Percentiles rank a stretch among this genome's conserved stretches.
Conservation (phyloP, 2,797 vertebrate species). For the Pseudopleuronectes americanus region DNA sequence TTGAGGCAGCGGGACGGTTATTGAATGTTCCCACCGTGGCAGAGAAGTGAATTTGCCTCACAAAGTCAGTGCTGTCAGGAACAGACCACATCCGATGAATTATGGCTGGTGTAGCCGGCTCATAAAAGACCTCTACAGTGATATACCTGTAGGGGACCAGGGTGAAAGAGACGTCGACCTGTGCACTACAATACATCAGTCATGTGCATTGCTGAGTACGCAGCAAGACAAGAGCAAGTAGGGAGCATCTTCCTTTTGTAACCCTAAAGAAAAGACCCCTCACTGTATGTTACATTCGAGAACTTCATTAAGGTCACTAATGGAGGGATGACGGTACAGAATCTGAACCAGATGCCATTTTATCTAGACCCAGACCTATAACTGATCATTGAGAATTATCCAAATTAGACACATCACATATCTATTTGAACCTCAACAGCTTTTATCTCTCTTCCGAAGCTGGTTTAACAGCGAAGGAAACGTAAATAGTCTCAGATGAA, state of each 20-base stretch:
- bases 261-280: not conserved
- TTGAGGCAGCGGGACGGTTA: not conserved
- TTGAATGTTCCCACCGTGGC: not conserved
- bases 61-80: not conserved
- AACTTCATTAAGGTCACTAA: too few relatives aligned
- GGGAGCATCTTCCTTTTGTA: not conserved
- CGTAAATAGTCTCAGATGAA: too few relatives aligned
- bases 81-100: not conserved
- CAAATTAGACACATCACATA: too few relatives aligned
- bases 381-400: too few relatives aligned
- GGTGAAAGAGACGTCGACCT: constrained; percentile 1
- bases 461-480: too few relatives aligned
- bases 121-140: not conserved
- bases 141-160: not conserved
- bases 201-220: not conserved
- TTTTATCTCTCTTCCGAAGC: too few relatives aligned
- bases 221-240: not conserved
- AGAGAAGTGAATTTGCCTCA: not conserved
- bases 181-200: not conserved
- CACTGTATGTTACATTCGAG: too few relatives aligned
- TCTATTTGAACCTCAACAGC: too few relatives aligned
- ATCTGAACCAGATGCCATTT: too few relatives aligned
- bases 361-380: too few relatives aligned
- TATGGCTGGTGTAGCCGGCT: not conserved
- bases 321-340: too few relatives aligned